Evolutionary conservation across 2,113 vertebrate species (phyloP).

Genomic region (Triplophysa dalaica): DNA sequence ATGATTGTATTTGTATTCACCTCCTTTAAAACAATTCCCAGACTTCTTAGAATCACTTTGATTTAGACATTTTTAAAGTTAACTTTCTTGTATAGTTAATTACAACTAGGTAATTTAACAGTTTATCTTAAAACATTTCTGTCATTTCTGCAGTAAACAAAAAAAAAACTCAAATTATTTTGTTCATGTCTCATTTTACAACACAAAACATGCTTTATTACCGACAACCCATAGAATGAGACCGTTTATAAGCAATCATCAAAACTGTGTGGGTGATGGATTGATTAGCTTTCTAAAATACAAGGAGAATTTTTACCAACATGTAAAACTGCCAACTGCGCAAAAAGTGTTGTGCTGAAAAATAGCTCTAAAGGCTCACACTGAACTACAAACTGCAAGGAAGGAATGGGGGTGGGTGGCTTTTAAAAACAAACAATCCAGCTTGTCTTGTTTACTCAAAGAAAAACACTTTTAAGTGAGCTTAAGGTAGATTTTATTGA

Average conservation of each 20-base stretch:
- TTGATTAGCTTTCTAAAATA: constrained; percentile 49
- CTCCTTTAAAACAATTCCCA: constrained; percentile 76
- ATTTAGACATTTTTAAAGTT: constrained; percentile 60
- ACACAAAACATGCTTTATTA: constrained; percentile 38
- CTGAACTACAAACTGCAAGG: constrained; percentile 58
- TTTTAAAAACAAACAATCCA: constrained; percentile 55
- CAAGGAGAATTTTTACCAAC: constrained; percentile 35
- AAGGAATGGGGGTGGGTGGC: constrained; percentile 54
- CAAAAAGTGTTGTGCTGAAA: constrained; percentile 56
- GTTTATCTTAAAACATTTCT: too few species aligned
- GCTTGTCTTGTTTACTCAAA: background rate
- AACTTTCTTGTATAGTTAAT: background rate
- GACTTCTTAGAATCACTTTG: constrained; percentile 65
- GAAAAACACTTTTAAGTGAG: background rate
- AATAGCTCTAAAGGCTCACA: constrained; percentile 50
- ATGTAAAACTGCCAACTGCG: too few species aligned
- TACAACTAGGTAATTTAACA: too few species aligned
- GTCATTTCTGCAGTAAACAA: background rate
- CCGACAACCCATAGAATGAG: constrained; percentile 39
- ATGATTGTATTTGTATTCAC: constrained; percentile 80
- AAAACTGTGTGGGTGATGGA: constrained; percentile 48
- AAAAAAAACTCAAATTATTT: constrained; percentile 6
- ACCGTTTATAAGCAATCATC: constrained; percentile 52
- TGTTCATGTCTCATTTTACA: constrained; percentile 54
- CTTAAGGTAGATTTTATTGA: background rate